phyloP scores from a whole-genome alignment of 2,113 vertebrate genomes.

The Pheucticus melanocephalus region DNA sequence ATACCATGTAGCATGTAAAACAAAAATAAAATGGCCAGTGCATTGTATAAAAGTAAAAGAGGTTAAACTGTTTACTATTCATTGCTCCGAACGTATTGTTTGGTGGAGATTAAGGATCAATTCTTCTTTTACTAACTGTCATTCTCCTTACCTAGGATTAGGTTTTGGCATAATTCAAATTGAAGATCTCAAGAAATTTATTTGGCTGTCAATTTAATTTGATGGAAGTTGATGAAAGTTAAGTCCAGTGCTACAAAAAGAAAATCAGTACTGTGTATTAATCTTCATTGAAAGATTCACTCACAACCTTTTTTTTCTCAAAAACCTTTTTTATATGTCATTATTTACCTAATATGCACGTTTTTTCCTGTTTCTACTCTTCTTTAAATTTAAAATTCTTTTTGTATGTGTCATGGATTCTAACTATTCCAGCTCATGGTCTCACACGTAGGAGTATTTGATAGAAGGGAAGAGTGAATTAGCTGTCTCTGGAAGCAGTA shows the following conservation, averaged over 20 bases:
- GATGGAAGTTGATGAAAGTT: background rate
- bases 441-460: background rate
- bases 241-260: background rate
- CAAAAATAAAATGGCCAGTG: constrained; percentile 8
- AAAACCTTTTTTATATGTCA: background rate
- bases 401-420: background rate
- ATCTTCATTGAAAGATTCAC: background rate
- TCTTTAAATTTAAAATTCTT: background rate
- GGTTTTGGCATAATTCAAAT: constrained; percentile 51
- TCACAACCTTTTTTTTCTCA: background rate
- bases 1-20: background rate
- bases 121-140: constrained; percentile 31
- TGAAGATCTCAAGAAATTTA: constrained; percentile 25
- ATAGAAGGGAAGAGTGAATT: background rate
- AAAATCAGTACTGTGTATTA: background rate
- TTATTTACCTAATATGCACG: background rate
- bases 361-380: background rate
- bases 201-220: constrained; percentile 7
- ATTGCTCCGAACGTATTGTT: constrained; percentile 14
- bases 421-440: background rate
- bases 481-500: background rate
- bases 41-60: constrained; percentile 3
- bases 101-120: constrained; percentile 48
- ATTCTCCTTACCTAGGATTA: constrained; percentile 3
- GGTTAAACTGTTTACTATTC: constrained; percentile 45